A percentile compares a stretch with the other conserved stretches of the same genome.
Conservation (phyloP, 2,888 invertebrate species). For the Nomada hirtipes region DNA sequence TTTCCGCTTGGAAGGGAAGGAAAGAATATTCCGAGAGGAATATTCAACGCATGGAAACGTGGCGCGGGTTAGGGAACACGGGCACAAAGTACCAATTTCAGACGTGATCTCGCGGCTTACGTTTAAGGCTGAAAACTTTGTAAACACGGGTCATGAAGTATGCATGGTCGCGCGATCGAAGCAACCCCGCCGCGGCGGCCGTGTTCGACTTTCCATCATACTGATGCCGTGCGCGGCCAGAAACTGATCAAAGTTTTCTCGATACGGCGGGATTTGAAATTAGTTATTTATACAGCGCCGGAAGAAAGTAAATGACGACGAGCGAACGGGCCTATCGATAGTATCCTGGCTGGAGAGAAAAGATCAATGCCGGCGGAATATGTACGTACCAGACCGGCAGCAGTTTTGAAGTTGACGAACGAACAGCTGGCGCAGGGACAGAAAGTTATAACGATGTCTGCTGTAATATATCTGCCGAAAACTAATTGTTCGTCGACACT, state of each 20-base stretch:
- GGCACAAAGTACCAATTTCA: constrained; percentile 24
- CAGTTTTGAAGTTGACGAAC: no score
- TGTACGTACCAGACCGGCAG: no score
- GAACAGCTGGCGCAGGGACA: no score
- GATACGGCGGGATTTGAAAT: constrained; percentile 79
- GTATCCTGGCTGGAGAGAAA: not conserved
- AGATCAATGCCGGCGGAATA: not conserved
- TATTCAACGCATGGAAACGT: not conserved
- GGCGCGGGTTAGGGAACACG: not conserved
- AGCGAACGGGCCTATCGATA: constrained; percentile 5
- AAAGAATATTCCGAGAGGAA: not conserved
- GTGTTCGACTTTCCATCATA: constrained; percentile 44
- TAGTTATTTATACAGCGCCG: constrained; percentile 77
- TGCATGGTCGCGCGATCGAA: constrained; percentile 68
- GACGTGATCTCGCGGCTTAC: constrained; percentile 33
- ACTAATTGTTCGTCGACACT: no score
- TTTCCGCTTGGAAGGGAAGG: not conserved
- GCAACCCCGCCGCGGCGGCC: constrained; percentile 16
- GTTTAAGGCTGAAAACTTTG: constrained; percentile 58
- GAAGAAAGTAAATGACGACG: constrained; percentile 48
- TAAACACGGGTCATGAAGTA: constrained; percentile 69
- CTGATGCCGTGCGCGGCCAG: constrained; percentile 31
- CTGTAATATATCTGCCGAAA: no score
- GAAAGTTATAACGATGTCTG: no score
- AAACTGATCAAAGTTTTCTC: constrained; percentile 81